These are phyloP conservation scores for Eulemur albifrons DNA, from an alignment of 2,797 vertebrate species.

Conservation along the genomic window DNA sequence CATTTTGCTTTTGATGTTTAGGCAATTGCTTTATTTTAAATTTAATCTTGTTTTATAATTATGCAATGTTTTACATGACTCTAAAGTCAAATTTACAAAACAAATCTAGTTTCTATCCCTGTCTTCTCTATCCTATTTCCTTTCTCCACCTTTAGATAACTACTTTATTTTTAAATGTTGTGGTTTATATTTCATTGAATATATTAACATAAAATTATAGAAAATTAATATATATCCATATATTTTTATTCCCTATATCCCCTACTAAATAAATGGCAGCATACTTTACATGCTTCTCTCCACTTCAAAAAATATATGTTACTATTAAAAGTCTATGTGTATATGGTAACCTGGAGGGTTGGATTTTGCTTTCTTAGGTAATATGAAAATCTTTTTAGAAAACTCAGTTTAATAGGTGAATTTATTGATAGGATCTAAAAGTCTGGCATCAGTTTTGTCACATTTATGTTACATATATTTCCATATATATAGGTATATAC, in stretches of 20 bases:
- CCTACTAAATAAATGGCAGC: neutral
- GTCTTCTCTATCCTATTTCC: neutral
- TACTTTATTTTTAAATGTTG: slow-evolving; percentile 34
- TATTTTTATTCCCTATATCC: neutral
- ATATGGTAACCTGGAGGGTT: neutral
- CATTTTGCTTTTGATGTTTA: neutral
- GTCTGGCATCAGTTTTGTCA: neutral
- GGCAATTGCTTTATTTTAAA: neutral
- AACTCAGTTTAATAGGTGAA: neutral
- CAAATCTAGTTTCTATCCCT: neutral
- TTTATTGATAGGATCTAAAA: neutral
- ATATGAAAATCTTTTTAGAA: neutral
- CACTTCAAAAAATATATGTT: neutral
- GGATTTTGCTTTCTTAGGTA: neutral
- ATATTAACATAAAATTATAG: neutral
- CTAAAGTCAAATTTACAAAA: neutral
- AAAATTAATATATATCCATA: neutral
- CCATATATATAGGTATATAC: neutral
- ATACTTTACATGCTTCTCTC: neutral
- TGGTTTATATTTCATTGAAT: neutral
- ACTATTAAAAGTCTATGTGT: neutral
- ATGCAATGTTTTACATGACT: neutral
- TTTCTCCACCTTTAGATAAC: neutral
- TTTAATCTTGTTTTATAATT: slow-evolving; percentile 1
- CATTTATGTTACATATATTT: neutral